A percentile compares a stretch with the other conserved stretches of the same genome.
These are phyloP conservation scores for Silurus asotus DNA, from an alignment of 2,113 vertebrate species.

Conservation along the genomic window DNA sequence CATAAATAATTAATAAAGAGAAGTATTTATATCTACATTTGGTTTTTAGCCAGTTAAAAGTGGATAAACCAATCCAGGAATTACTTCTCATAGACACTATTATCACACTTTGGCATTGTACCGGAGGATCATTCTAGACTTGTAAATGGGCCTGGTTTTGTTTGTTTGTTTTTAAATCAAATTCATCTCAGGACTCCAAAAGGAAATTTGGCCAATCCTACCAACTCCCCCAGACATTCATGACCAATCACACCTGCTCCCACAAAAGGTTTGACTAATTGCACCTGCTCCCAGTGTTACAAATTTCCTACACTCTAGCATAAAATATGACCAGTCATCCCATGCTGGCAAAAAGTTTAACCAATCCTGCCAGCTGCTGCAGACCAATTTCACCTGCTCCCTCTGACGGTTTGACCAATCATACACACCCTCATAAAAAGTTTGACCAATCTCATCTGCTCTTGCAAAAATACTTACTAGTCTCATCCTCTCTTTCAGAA, in stretches of 20 bases:
- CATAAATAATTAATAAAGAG: neutral
- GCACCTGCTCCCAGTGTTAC: neutral
- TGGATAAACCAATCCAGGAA: neutral
- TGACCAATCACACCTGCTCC: neutral
- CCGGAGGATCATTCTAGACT: neutral
- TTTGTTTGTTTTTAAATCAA: neutral
- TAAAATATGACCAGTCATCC: neutral
- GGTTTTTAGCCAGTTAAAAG: neutral
- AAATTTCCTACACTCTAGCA: neutral
- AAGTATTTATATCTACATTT: neutral
- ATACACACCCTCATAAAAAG: neutral
- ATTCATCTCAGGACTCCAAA: neutral
- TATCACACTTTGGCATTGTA: neutral
- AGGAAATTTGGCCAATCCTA: neutral
- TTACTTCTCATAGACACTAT: neutral
- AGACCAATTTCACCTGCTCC: neutral
- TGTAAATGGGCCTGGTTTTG: neutral
- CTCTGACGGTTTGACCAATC: neutral
- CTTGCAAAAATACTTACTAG: neutral
- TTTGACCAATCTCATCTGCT: neutral
- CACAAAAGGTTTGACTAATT: neutral
- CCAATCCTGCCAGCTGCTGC: neutral
- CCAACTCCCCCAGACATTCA: neutral
- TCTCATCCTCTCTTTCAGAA: neutral
- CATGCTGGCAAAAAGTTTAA: too few species aligned